Base-by-base conservation (phyloP, 2,888 invertebrate species). In the Oegoconia quadripuncta region DNA sequence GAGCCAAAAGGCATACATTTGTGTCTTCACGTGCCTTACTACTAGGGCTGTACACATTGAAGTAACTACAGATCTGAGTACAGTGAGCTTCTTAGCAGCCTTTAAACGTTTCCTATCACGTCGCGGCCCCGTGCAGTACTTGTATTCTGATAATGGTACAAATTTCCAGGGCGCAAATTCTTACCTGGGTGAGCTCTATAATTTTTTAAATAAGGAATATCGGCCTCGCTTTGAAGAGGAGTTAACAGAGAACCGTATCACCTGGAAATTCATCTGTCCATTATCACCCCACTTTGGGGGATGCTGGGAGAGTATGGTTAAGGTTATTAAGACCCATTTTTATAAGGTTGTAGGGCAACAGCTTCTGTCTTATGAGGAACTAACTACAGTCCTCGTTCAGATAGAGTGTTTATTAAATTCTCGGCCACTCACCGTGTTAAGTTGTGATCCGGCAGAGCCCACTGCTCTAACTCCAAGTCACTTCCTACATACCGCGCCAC, bases 91-190 rank as follows among this genome's bases (percentile, higher is more conserved):
- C 26, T 11, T 48, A 7, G 26, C 30, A 7, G 48, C 48, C 0
- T 43, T 51, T 5, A 51, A 46, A 20, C 38, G 48, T 3, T 50
- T 46, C 33, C 29, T 50, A 3, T 30, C 51, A n/a, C 42, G 46
- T 11, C 42, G 51, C 5, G 47, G 51, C 8, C 45, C 49, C n/a
- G 39, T 41, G 9, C 15, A 13, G 7, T 12, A 23, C n/a, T 23
- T 44, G 20, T 41, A 46, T 20, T 39, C 35, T 1, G 47, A 47
- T 16, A 15, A 25, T 11, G 47, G 37, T 2, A 47, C 41, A 0
- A 47, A 47, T 23, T 46, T 38, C 33, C 16, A 37, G 3, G 41
- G 38, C 3, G 37, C 37, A 9, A 35, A 25, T 12, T 15, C 26
- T 8, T 13, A 37, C n/a, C 7, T 37, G 13, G 2, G 14, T 4